Evolutionary conservation across 2,797 vertebrate species (phyloP).

Genomic region (Microcaecilia unicolor): DNA sequence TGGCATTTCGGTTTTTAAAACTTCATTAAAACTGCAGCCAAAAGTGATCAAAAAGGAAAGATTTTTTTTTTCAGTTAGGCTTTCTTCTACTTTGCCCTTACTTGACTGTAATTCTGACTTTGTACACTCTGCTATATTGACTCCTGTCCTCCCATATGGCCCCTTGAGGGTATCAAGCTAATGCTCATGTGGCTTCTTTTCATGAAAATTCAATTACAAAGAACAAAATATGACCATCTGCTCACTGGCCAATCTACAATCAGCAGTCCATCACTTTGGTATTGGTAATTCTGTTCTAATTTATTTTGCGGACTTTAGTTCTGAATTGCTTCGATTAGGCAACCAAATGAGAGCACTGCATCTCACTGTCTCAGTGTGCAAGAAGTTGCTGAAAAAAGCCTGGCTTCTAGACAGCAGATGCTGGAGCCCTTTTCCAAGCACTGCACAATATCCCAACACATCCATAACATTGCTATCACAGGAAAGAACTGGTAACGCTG

Average conservation of each 20-base stretch:
- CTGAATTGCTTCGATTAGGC: slow-evolving; percentile 14
- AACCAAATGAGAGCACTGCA: slow-evolving; percentile 3
- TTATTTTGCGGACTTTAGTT: slow-evolving; percentile 14
- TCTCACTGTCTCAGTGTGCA: too few species aligned
- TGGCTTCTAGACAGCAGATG: too few species aligned
- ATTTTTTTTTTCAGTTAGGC: background rate
- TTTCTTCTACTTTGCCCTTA: slow-evolving; percentile 1
- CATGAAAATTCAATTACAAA: slow-evolving; percentile 15
- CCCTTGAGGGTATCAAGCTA: slow-evolving; percentile 14
- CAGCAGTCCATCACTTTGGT: slow-evolving; percentile 13
- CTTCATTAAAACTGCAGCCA: slow-evolving; percentile 27
- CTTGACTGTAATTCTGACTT: slow-evolving; percentile 16
- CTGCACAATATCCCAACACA: too few species aligned
- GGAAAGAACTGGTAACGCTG: too few species aligned
- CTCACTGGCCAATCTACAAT: slow-evolving; percentile 8
- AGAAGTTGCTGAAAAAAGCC: too few species aligned
- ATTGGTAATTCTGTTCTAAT: too few species aligned
- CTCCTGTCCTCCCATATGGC: slow-evolving; percentile 3
- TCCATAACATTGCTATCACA: too few species aligned
- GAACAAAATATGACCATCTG: slow-evolving; percentile 13
- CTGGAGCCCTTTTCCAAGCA: too few species aligned
- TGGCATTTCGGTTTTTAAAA: too few species aligned
- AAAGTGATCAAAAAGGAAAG: slow-evolving; percentile 5
- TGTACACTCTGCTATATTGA: slow-evolving; percentile 1
- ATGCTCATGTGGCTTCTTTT: slow-evolving; percentile 16